Evolutionary conservation across 2,113 vertebrate species (phyloP).

Genomic region (Bubo bubo): DNA sequence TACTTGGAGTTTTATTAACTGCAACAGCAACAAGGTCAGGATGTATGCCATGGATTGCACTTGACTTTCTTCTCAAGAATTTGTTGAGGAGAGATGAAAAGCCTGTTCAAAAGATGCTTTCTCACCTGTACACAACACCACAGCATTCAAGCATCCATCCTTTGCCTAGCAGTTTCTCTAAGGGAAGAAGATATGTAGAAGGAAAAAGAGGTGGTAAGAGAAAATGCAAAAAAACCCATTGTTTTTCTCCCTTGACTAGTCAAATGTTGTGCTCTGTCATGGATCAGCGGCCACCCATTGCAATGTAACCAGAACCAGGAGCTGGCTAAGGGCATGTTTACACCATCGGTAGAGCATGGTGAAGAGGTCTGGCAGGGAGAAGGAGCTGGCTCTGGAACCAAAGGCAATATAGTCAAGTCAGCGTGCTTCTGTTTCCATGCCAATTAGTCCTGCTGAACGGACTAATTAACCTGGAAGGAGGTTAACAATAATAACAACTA

Average conservation of each 20-base stretch:
- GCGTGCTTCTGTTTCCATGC: neutral
- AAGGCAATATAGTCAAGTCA: neutral
- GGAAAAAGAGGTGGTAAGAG: neutral
- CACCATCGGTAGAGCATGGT: rapidly evolving
- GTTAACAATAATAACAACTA: neutral
- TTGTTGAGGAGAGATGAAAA: neutral
- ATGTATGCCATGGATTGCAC: rapidly evolving
- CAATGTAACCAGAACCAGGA: neutral
- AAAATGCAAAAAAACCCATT: neutral
- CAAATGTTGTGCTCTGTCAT: neutral
- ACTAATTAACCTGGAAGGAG: neutral
- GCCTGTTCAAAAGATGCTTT: neutral
- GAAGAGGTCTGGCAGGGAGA: neutral
- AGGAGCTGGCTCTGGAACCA: neutral
- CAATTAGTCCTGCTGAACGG: neutral
- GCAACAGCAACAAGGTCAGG: neutral
- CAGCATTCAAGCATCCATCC: neutral
- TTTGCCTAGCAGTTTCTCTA: neutral
- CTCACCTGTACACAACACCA: neutral
- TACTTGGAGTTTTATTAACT: neutral
- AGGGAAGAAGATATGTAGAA: neutral
- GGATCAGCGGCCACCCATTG: neutral
- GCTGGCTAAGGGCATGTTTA: neutral
- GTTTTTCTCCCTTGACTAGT: neutral
- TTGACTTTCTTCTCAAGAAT: neutral